Conservation (phyloP, 2,888 invertebrate species). For the Netelia fuscicornis region DNA sequence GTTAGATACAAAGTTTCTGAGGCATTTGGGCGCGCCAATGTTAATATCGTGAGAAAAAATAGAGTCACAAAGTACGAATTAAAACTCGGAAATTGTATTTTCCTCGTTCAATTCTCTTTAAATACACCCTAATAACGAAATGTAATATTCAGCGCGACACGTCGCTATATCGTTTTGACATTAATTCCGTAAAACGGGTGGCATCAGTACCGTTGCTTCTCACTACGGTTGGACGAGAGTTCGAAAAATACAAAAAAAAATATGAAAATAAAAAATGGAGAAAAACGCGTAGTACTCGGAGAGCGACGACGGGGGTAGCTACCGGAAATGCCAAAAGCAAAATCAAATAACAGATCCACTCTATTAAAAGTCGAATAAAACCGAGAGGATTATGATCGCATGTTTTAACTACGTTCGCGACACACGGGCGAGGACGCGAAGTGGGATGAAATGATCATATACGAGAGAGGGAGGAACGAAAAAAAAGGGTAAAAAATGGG, state of each 20-base stretch:
- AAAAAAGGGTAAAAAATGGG: constrained; percentile 7
- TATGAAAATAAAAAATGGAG: constrained; percentile 59
- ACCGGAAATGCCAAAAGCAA: constrained; percentile 69
- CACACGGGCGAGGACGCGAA: constrained; percentile 1
- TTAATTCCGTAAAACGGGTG: no score
- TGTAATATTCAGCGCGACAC: no score
- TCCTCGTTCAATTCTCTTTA: constrained; percentile 30
- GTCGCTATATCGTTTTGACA: no score
- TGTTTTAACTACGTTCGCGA: constrained; percentile 70
- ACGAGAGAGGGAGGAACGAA: neutral
- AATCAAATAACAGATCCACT: constrained; percentile 76
- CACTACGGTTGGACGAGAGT: no score
- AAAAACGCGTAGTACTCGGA: constrained; percentile 52
- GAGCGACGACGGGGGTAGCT: constrained; percentile 46
- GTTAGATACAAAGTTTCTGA: no score
- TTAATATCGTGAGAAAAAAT: neutral
- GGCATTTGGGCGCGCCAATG: no score
- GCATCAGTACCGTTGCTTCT: no score
- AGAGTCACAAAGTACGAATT: neutral
- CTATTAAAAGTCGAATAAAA: constrained; percentile 78
- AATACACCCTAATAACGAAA: no score
- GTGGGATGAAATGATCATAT: constrained; percentile 12
- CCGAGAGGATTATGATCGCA: constrained; percentile 73
- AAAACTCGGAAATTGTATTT: neutral
- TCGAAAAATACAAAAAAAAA: no score